Evolutionary conservation across 2,113 vertebrate species (phyloP).

Genomic region (Turnix velox): DNA sequence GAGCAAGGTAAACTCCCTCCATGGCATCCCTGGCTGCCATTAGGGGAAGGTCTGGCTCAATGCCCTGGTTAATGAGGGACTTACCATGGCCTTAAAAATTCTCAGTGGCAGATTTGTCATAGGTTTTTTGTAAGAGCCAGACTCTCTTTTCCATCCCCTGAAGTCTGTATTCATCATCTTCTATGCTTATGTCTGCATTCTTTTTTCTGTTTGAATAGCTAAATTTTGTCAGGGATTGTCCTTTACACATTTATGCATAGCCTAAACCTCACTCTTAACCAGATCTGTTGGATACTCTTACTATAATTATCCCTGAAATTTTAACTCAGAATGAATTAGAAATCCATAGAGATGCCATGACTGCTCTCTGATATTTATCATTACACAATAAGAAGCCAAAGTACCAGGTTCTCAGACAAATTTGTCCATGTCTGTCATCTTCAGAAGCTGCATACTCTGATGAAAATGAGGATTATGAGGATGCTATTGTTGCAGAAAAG

Average conservation of each 20-base stretch:
- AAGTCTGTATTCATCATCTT: not conserved
- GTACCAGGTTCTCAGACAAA: not conserved
- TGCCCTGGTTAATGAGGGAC: not conserved
- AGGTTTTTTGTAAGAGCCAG: not conserved
- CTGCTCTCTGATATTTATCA: not conserved
- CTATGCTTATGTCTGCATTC: not conserved
- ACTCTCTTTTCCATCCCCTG: not conserved
- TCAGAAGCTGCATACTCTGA: not conserved
- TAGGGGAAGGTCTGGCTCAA: not conserved
- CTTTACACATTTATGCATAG: not conserved
- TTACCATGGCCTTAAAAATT: not conserved
- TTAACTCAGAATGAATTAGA: not conserved
- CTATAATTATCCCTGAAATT: not conserved
- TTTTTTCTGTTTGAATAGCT: not conserved
- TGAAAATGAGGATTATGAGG: constrained; percentile 51
- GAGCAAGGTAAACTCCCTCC: not conserved
- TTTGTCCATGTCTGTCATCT: not conserved
- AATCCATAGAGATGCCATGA: not conserved
- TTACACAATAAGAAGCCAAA: not conserved
- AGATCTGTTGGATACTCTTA: not conserved
- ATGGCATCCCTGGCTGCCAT: not conserved
- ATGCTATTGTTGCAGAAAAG: not conserved
- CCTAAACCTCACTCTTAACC: not conserved
- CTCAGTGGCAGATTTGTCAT: not conserved
- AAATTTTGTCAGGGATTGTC: not conserved